Evolutionary conservation across 2,797 vertebrate genomes (phyloP).

Genomic region (Spinibarbus caldwelli): DNA sequence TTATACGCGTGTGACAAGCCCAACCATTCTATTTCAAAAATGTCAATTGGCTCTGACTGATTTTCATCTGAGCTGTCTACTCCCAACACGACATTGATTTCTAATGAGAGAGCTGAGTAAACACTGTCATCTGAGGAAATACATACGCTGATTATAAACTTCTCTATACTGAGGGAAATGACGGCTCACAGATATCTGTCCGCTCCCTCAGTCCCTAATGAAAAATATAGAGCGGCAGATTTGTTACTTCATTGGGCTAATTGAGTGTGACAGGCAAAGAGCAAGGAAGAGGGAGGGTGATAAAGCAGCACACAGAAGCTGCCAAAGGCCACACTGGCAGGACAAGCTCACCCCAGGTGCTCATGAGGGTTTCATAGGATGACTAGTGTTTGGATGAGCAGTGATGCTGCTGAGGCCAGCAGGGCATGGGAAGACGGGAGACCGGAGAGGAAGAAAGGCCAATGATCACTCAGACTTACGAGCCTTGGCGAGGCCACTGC

Average conservation of each 20-base stretch:
- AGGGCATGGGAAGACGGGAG: constrained; percentile 40
- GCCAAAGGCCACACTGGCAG: constrained; percentile 72
- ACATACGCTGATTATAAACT: constrained; percentile 63
- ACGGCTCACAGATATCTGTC: constrained; percentile 70
- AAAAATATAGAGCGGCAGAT: constrained; percentile 78
- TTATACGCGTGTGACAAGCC: constrained; percentile 38
- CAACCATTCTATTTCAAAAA: constrained; percentile 24
- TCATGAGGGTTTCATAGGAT: constrained; percentile 65
- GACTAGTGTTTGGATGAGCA: constrained; percentile 66
- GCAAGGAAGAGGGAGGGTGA: constrained; percentile 68
- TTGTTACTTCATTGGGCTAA: constrained; percentile 79
- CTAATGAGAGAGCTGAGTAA: constrained; percentile 37
- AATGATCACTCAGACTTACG: constrained; percentile 62
- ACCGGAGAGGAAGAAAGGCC: constrained; percentile 61
- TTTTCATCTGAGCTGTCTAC: constrained; percentile 41
- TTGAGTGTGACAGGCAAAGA: constrained; percentile 76
- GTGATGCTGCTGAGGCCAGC: constrained; percentile 63
- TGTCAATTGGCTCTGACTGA: constrained; percentile 42
- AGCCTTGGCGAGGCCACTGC: constrained; percentile 66
- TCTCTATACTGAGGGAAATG: constrained; percentile 73
- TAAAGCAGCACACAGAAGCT: constrained; percentile 68
- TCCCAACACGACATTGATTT: constrained; percentile 42
- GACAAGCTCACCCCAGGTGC: constrained; percentile 70
- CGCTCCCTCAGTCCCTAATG: constrained; percentile 69
- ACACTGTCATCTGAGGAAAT: constrained; percentile 35